Conservation (phyloP, 2,888 invertebrate species). For the Eutolmus rufibarbis region DNA sequence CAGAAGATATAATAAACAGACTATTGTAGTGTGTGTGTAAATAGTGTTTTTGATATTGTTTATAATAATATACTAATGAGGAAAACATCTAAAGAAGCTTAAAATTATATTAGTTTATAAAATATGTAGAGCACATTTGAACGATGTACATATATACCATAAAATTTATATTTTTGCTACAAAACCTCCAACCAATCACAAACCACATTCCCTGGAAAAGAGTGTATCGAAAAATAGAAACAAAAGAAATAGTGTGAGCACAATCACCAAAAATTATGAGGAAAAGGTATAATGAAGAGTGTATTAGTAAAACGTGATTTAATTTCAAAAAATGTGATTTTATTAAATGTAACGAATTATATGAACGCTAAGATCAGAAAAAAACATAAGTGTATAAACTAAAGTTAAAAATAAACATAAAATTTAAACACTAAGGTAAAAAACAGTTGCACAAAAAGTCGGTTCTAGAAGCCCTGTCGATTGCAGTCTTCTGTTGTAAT, state of each 20-base stretch:
- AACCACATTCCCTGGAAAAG: not conserved
- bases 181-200: not conserved
- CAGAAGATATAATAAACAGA: too few species aligned
- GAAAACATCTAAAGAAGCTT: too few species aligned
- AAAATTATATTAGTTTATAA: too few species aligned
- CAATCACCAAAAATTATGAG: not conserved
- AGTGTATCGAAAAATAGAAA: not conserved
- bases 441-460: slow-evolving; percentile 33
- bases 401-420: not conserved
- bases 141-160: too few species aligned
- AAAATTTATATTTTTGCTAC: not conserved
- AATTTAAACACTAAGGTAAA: slow-evolving; percentile 34
- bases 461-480: slow-evolving; percentile 39
- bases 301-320: slow-evolving; percentile 33
- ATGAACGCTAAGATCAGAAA: not conserved
- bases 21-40: too few species aligned
- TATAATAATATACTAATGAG: too few species aligned
- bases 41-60: too few species aligned
- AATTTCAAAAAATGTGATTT: slow-evolving; percentile 25
- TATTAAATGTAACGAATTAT: slow-evolving; percentile 4
- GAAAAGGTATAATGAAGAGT: not conserved
- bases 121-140: too few species aligned
- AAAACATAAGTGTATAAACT: not conserved
- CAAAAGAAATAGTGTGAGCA: not conserved
- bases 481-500: slow-evolving; percentile 17